Evolutionary conservation across 92 coral and sea anemone genomes (phyloP), one percentile per base, ranked within the genome.

Genomic region (Siderastrea radians): DNA sequence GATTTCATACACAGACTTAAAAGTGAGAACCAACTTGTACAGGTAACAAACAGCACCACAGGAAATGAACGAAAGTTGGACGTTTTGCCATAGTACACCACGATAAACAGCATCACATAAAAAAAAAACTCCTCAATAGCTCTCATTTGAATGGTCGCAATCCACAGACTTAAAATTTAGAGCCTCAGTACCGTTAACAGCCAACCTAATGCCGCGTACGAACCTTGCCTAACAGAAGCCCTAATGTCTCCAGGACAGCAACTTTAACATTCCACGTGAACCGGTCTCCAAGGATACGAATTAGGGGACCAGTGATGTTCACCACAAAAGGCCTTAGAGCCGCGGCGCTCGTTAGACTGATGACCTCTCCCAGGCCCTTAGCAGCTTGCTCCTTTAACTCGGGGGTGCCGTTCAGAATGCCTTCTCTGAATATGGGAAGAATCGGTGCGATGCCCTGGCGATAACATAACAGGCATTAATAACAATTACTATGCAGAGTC

Each of bases 251-350:
- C 62, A 97, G 92, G 52, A 97, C 99, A 7, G 99, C 99, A 12
- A 94, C 96, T 83, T 97, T 97, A 65, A 97, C 99, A 78, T 97
- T 97, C 93, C 98, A 96, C 44, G 98, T 94, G 82, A 97, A 97
- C 26, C 99, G 93, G 92, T 97, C 99, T 45, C 99, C 99, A 74
- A 97, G 91, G 93, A 97, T 97, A 83, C 99, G 99, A 83, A 97
- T 97, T 54, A 97, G 95, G 88, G 99, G 99, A 45, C 99, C 99
- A 65, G 99, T 97, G 77, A 97, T 97, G 83, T 96, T 92, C 26
- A 97, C 98, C 58, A 97, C 99, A 62, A 98, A 97, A 12, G 99
- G 99, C 83, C 95, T 92, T 13, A 97, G 95, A 9, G 99, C 99
- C 10, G 98, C 90, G 17, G 99, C 95, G 57, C 98, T 96, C 46